These are phyloP conservation scores for Hipparchia semele DNA, from an alignment of 2,888 invertebrate genomes.

Conservation along the genomic window DNA sequence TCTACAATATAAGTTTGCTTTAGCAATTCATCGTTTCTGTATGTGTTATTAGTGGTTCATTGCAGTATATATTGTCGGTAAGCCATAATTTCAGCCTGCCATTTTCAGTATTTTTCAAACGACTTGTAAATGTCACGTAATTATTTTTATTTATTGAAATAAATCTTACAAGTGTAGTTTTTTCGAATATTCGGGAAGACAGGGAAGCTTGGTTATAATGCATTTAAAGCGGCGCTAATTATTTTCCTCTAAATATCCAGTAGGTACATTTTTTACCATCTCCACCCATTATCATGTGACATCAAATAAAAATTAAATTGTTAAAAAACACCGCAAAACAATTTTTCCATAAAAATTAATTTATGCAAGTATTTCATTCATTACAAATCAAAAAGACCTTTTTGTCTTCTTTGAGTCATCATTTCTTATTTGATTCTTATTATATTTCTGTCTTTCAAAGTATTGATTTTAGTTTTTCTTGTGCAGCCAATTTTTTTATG, in stretches of 20 bases:
- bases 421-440: not conserved
- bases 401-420: not conserved
- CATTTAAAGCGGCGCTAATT: too few relatives aligned
- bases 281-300: slow-evolving; percentile 46
- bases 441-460: not conserved
- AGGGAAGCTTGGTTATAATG: too few relatives aligned
- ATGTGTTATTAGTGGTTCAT: slow-evolving; percentile 58
- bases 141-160: slow-evolving; percentile 10
- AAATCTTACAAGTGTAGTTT: not conserved
- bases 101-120: slow-evolving; percentile 27
- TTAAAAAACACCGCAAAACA: not conserved
- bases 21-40: slow-evolving; percentile 50
- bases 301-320: slow-evolving; percentile 11
- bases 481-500: not conserved
- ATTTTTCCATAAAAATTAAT: not conserved
- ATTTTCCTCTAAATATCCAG: not conserved
- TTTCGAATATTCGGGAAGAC: not conserved
- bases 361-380: not conserved
- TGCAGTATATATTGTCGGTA: slow-evolving; percentile 41
- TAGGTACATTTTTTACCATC: slow-evolving; percentile 1
- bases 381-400: not conserved
- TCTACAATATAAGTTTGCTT: slow-evolving; percentile 51
- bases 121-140: slow-evolving; percentile 38
- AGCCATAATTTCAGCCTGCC: slow-evolving; percentile 20
- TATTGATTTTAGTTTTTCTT: not conserved